Percentiles rank a stretch among this genome's conserved stretches.
Evolutionary conservation across 1,140 invertebrate genomes (phyloP).

Genomic region (Goniozus legneri): DNA sequence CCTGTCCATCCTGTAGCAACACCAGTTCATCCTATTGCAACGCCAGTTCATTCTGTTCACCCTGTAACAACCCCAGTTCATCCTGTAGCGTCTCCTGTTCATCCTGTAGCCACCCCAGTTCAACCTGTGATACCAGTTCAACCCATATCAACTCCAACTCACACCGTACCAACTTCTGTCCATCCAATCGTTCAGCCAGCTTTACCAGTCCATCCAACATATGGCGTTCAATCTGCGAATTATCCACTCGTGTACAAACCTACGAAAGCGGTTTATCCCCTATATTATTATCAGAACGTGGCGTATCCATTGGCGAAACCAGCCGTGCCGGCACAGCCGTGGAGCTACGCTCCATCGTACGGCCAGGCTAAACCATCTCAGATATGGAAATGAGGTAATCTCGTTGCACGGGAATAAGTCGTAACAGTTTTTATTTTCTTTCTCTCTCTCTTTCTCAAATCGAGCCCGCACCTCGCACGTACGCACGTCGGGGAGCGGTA

Average conservation of each 20-base stretch:
- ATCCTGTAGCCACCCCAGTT: constrained; percentile 11
- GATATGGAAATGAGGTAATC: constrained; percentile 25
- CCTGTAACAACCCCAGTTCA: constrained; percentile 24
- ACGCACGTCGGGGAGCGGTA: neutral
- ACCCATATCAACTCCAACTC: constrained; percentile 21
- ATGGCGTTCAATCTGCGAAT: constrained; percentile 31
- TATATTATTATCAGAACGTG: constrained; percentile 40
- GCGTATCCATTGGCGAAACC: constrained; percentile 33
- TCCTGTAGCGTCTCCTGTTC: constrained; percentile 22
- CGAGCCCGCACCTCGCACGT: neutral
- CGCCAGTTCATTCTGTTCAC: constrained; percentile 19
- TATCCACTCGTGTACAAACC: constrained; percentile 43
- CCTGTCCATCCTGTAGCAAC: constrained; percentile 22
- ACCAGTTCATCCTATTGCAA: constrained; percentile 21
- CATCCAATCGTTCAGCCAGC: constrained; percentile 15
- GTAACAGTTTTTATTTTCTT: no score
- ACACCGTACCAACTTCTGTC: constrained; percentile 7
- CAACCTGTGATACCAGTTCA: constrained; percentile 26
- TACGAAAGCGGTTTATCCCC: constrained; percentile 36
- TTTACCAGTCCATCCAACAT: constrained; percentile 29
- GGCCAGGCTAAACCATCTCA: constrained; percentile 26
- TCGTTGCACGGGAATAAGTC: neutral
- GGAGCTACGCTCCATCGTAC: constrained; percentile 38
- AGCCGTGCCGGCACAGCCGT: constrained; percentile 23
- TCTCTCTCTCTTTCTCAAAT: neutral